Conservation (phyloP, 2,797 vertebrate genomes). For the Petrocephalus sullivani region DNA sequence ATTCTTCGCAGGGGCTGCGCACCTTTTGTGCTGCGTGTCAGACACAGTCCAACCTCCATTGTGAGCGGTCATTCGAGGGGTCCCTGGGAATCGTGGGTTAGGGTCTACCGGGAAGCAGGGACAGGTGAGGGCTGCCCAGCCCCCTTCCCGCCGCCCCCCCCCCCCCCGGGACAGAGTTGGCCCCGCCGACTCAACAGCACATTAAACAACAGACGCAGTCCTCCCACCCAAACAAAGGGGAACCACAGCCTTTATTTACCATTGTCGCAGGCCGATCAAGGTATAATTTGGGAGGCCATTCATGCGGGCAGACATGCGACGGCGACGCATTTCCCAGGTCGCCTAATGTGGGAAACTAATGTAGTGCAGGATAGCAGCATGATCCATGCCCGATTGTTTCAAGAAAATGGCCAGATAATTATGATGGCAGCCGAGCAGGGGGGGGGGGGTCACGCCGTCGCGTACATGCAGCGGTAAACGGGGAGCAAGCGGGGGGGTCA, state of each 20-base stretch:
- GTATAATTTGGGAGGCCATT: slow-evolving; percentile 32
- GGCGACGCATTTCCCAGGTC: slow-evolving; percentile 24
- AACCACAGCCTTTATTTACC: slow-evolving; percentile 20
- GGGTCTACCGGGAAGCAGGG: slow-evolving; percentile 30
- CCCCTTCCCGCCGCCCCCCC: slow-evolving; percentile 31
- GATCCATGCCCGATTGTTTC: slow-evolving; percentile 22
- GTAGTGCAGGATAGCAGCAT: slow-evolving; percentile 23
- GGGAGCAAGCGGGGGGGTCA: background rate
- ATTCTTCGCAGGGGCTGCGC: background rate
- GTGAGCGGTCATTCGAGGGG: slow-evolving; percentile 34
- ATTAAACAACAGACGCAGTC: slow-evolving; percentile 45
- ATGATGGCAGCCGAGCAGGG: slow-evolving; percentile 3
- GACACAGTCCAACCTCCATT: slow-evolving; percentile 45
- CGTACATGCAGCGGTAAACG: too few relatives aligned
- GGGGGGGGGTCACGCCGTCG: background rate
- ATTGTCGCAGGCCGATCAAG: slow-evolving; percentile 28
- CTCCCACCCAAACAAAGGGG: slow-evolving; percentile 23
- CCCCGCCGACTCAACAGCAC: slow-evolving; percentile 33
- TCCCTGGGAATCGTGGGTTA: slow-evolving; percentile 40
- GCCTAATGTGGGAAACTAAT: slow-evolving; percentile 32
- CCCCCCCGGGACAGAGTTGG: slow-evolving; percentile 16
- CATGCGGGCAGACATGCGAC: slow-evolving; percentile 28
- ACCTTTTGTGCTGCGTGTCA: slow-evolving; percentile 47
- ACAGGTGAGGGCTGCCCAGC: slow-evolving; percentile 42
- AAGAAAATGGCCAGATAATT: slow-evolving; percentile 27